Conservation (phyloP, 2,888 invertebrate genomes). For the Ashinkailepas kermadecensis region DNA sequence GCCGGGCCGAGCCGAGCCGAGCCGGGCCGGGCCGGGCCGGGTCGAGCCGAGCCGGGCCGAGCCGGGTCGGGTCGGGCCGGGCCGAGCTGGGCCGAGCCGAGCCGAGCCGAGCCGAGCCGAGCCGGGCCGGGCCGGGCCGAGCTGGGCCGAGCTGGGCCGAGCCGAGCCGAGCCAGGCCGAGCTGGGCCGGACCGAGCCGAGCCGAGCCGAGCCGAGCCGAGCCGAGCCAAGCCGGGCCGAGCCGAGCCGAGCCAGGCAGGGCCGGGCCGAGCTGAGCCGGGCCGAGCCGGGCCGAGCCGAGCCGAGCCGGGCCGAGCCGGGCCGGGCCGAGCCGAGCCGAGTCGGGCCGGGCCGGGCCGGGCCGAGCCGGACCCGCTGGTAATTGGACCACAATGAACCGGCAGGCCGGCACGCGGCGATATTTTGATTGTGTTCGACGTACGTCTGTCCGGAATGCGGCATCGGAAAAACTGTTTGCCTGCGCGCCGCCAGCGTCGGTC, state of each 20-base stretch:
- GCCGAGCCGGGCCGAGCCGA: slow-evolving; percentile 25
- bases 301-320: slow-evolving; percentile 22
- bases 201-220: background rate
- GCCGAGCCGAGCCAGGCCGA: background rate
- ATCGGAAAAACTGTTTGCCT: too few species aligned
- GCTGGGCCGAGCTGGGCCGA: too few species aligned
- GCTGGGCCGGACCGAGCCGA: slow-evolving; percentile 15
- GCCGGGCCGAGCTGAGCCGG: background rate
- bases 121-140: too few species aligned
- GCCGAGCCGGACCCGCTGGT: too few species aligned
- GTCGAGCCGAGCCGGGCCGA: background rate
- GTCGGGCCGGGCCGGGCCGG: background rate
- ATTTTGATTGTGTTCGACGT: too few species aligned
- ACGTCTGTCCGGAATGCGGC: too few species aligned
- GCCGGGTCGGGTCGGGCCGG: slow-evolving; percentile 23
- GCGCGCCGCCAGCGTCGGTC: too few species aligned
- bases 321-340: slow-evolving; percentile 9
- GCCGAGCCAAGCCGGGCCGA: too few species aligned
- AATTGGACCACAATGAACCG: too few species aligned
- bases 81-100: slow-evolving; percentile 18
- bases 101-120: background rate
- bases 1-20: slow-evolving; percentile 7
- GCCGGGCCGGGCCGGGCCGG: slow-evolving; percentile 10
- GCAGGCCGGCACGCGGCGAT: too few species aligned
- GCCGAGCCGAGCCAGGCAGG: too few species aligned